phyloP scores from a whole-genome alignment of 2,797 vertebrate species.

The Siniperca obscura region DNA sequence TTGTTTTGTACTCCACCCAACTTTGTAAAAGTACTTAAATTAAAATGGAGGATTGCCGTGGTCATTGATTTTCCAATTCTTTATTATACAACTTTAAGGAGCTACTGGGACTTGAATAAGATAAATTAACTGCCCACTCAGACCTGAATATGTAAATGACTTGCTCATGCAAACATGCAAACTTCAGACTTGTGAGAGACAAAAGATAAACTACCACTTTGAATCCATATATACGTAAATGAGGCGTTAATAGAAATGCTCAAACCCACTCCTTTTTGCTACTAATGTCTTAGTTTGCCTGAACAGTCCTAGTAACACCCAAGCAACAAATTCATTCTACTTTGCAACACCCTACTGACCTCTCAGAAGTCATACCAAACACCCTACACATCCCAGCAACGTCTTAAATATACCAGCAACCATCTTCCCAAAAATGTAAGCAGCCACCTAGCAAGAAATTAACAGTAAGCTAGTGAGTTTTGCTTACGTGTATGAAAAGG shows the following conservation, averaged over 20 bases:
- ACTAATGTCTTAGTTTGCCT: background rate
- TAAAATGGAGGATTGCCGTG: background rate
- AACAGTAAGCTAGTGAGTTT: background rate
- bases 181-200: background rate
- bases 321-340: background rate
- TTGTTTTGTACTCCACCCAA: background rate
- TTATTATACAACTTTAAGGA: background rate
- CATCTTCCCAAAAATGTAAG: too few relatives aligned
- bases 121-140: background rate
- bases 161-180: background rate
- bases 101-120: background rate
- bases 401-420: background rate
- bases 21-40: background rate
- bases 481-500: background rate
- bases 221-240: background rate
- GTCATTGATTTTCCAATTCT: background rate
- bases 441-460: background rate
- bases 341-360: background rate
- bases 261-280: background rate
- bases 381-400: background rate
- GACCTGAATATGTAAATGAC: background rate
- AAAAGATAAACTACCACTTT: background rate
- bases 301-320: background rate
- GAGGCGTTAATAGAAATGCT: background rate
- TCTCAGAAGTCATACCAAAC: too few relatives aligned